Percentiles rank a stretch among this genome's conserved stretches.
phyloP scores from a whole-genome alignment of 2,888 invertebrate species.

The Sphaeridia pumilis region DNA sequence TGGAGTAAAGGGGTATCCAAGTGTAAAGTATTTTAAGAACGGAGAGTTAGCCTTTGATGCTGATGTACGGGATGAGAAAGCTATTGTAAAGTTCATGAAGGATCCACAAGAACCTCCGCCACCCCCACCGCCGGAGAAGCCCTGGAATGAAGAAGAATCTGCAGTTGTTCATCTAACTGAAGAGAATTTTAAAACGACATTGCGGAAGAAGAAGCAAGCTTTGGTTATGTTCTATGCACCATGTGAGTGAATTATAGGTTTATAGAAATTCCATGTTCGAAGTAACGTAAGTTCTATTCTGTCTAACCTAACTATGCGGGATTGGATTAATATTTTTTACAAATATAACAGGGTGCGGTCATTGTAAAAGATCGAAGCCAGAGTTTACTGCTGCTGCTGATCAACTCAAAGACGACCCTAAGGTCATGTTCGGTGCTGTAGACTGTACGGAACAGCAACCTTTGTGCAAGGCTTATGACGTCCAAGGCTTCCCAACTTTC shows the following conservation, averaged over 20 bases:
- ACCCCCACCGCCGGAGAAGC: conserved; percentile 65
- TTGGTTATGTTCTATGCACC: conserved; percentile 87
- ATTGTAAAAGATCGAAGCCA: conserved; percentile 77
- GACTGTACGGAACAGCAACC: conserved; percentile 57
- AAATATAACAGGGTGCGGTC: conserved; percentile 66
- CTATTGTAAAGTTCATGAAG: conserved; percentile 71
- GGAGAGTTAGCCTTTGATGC: conserved; percentile 64
- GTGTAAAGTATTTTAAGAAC: conserved; percentile 62
- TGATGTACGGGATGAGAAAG: conserved; percentile 60
- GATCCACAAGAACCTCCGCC: conserved; percentile 75
- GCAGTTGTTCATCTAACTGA: conserved; percentile 65
- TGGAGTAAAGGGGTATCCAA: conserved; percentile 66
- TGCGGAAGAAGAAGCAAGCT: conserved; percentile 76
- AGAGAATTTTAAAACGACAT: conserved; percentile 56
- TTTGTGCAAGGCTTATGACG: conserved; percentile 57
- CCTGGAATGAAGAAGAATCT: conserved; percentile 64
- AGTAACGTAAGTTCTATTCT: too few species aligned
- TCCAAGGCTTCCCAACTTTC: conserved; percentile 74
- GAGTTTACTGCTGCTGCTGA: conserved; percentile 65
- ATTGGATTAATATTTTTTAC: too few species aligned
- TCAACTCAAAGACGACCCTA: conserved; percentile 59
- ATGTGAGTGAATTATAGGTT: too few species aligned
- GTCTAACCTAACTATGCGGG: too few species aligned
- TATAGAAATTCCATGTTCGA: too few species aligned
- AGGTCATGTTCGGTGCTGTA: conserved; percentile 67